phyloP scores from a whole-genome alignment of 2,113 vertebrate genomes.

The Circaetus gallicus region DNA sequence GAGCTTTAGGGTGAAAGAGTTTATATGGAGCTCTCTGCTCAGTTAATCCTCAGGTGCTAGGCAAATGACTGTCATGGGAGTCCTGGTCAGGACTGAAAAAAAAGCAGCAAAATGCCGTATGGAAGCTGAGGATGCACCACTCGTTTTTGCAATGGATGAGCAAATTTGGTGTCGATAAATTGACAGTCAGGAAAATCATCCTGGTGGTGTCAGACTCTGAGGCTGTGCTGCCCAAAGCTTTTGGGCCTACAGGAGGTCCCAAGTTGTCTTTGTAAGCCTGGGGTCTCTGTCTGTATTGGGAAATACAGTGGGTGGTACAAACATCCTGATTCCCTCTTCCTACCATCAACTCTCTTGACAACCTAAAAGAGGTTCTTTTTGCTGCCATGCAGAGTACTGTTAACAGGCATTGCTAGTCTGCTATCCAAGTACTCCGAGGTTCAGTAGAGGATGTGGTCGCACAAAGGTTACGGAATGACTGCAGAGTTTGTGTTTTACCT shows the following conservation, averaged over 20 bases:
- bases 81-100: background rate
- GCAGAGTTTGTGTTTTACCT: background rate
- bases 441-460: background rate
- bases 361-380: background rate
- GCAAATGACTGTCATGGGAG: background rate
- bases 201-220: background rate
- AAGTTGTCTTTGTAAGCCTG: background rate
- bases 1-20: background rate
- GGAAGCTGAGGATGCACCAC: background rate
- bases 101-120: background rate
- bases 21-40: background rate
- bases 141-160: background rate
- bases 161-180: background rate
- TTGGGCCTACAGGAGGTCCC: background rate
- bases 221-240: background rate
- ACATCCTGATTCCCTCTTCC: background rate
- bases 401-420: background rate
- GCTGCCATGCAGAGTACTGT: background rate
- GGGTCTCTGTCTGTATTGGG: background rate
- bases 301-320: background rate
- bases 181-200: background rate
- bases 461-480: background rate
- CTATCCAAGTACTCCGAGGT: fast-evolving
- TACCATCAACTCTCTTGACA: background rate
- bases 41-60: background rate